phyloP scores from a whole-genome alignment of 2,888 invertebrate species.

The Drosophila ustulata region DNA sequence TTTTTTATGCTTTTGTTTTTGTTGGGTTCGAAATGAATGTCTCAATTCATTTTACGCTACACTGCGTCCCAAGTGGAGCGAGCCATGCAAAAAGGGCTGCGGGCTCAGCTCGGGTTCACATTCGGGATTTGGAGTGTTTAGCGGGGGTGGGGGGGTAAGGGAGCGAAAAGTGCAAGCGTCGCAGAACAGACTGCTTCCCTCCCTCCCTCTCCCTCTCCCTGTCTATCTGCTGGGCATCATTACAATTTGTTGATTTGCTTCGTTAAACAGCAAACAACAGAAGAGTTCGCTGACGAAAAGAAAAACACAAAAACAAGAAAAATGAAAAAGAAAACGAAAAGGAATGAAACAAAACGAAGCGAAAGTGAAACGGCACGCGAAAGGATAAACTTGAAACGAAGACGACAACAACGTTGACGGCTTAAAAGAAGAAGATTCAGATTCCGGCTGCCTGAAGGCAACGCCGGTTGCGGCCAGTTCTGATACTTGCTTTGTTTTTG shows the following conservation, averaged over 20 bases:
- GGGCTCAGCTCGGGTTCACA: slow-evolving; percentile 56
- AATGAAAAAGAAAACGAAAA: slow-evolving; percentile 7
- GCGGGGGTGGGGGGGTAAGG: slow-evolving; percentile 5
- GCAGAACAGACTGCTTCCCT: slow-evolving; percentile 62
- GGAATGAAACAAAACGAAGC: slow-evolving; percentile 15
- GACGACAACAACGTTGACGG: slow-evolving; percentile 54
- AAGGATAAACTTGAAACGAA: slow-evolving; percentile 65
- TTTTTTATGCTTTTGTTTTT: slow-evolving; percentile 25
- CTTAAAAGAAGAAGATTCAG: slow-evolving; percentile 25
- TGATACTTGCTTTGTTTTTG: slow-evolving; percentile 44
- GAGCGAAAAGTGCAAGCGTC: slow-evolving; percentile 72
- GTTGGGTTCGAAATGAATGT: slow-evolving; percentile 67
- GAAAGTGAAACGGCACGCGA: slow-evolving; percentile 56
- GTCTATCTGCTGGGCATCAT: slow-evolving; percentile 68
- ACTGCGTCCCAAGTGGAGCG: slow-evolving; percentile 77
- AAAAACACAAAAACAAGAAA: neutral
- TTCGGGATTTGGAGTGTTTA: slow-evolving; percentile 16
- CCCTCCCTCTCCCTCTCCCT: neutral
- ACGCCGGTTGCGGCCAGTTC: slow-evolving; percentile 26
- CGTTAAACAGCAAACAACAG: slow-evolving; percentile 80
- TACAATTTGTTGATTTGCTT: slow-evolving; percentile 81
- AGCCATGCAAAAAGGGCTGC: slow-evolving; percentile 69
- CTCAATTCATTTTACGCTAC: slow-evolving; percentile 80
- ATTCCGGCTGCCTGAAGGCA: slow-evolving; percentile 45
- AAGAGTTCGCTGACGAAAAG: slow-evolving; percentile 13